Conservation (phyloP, 2,113 vertebrate genomes). For the Kryptolebias marmoratus region DNA sequence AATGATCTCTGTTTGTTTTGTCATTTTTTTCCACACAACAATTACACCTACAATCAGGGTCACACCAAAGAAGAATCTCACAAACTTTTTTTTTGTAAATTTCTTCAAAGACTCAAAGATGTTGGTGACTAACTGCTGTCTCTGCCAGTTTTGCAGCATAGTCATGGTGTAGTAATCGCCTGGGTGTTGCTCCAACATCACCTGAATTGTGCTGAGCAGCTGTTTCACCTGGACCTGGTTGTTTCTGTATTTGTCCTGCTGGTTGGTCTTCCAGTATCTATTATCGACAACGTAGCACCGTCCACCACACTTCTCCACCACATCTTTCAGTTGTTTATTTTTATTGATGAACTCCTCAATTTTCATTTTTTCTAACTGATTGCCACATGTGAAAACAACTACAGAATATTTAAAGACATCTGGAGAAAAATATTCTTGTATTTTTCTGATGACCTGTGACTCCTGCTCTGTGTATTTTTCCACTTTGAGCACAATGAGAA, state of each 20-base stretch:
- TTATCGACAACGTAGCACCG: constrained; percentile 52
- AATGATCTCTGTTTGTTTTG: not conserved
- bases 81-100: not conserved
- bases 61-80: not conserved
- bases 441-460: not conserved
- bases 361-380: constrained; percentile 31
- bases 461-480: constrained; percentile 21
- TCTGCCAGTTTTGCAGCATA: not conserved
- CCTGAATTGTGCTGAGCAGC: constrained; percentile 18
- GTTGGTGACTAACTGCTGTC: not conserved
- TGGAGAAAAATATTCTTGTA: not conserved
- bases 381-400: constrained; percentile 52
- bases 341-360: constrained; percentile 6
- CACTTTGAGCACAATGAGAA: constrained; percentile 27
- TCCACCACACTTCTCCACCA: constrained; percentile 40
- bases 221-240: constrained; percentile 43
- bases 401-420: not conserved
- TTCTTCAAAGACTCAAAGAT: not conserved
- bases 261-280: constrained; percentile 41
- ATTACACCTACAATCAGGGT: not conserved
- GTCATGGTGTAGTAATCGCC: not conserved
- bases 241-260: not conserved
- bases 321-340: not conserved
- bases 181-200: not conserved
- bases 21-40: not conserved